A percentile compares a stretch with the other conserved stretches of the same genome.
Evolutionary conservation across 2,888 invertebrate species (phyloP).

Genomic region (Bimastos eiseni): DNA sequence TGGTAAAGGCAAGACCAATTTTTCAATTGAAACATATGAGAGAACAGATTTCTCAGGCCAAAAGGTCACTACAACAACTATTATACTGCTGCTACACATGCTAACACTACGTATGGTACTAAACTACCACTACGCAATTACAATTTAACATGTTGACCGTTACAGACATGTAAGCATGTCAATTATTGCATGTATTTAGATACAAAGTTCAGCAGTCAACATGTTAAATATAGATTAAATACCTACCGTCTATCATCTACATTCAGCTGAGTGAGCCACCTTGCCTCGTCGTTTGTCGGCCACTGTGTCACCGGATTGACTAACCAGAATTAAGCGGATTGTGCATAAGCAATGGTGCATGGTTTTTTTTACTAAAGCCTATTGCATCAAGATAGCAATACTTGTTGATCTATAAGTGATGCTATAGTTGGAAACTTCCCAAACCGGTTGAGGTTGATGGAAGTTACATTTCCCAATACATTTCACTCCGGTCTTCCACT

Average conservation of each 20-base stretch:
- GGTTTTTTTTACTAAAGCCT: not conserved
- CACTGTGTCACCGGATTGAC: not conserved
- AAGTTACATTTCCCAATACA: not conserved
- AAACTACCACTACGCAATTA: not conserved
- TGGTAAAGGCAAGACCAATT: too few relatives aligned
- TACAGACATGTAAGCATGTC: too few relatives aligned
- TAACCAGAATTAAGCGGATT: not conserved
- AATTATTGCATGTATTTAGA: too few relatives aligned
- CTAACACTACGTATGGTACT: too few relatives aligned
- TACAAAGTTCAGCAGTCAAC: too few relatives aligned
- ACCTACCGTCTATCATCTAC: not conserved
- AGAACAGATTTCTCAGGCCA: too few relatives aligned
- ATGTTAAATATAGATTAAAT: not conserved
- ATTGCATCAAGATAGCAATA: not conserved
- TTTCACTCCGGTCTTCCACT: not conserved
- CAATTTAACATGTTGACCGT: too few relatives aligned
- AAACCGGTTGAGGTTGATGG: not conserved
- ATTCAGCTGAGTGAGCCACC: not conserved
- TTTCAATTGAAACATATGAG: too few relatives aligned
- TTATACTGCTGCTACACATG: too few relatives aligned
- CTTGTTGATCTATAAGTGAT: not conserved
- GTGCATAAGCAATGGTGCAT: not conserved
- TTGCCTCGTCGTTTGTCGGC: not conserved
- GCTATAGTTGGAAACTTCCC: not conserved
- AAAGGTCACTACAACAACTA: too few relatives aligned